phyloP scores from a whole-genome alignment of 2,113 vertebrate species.

The Apteryx owenii region DNA sequence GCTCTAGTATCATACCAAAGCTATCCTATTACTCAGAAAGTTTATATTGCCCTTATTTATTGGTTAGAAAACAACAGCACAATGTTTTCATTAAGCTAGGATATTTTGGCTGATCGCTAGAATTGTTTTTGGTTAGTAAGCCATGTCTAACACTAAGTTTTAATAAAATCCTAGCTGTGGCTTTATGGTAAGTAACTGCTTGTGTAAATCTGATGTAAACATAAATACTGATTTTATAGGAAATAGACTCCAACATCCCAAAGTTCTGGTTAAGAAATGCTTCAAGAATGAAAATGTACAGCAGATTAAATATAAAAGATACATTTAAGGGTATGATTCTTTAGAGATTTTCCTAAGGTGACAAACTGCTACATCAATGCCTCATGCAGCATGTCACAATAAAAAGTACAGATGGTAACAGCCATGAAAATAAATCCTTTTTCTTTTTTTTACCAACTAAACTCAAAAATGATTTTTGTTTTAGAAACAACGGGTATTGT shows the following conservation, averaged over 20 bases:
- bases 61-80: not conserved
- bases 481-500: not conserved
- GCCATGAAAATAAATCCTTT: not conserved
- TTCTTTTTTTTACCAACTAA: not conserved
- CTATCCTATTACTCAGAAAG: not conserved
- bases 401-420: not conserved
- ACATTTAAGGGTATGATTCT: not conserved
- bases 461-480: not conserved
- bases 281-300: not conserved
- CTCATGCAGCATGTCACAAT: not conserved
- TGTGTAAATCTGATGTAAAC: not conserved
- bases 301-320: not conserved
- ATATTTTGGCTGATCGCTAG: not conserved
- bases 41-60: not conserved
- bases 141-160: not conserved
- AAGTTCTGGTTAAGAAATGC: not conserved
- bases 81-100: not conserved
- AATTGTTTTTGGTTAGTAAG: not conserved
- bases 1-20: not conserved
- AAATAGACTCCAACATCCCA: not conserved
- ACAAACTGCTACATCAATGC: not conserved
- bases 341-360: not conserved
- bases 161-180: not conserved
- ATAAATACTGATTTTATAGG: not conserved
- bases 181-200: not conserved